Evolutionary conservation across 2,113 vertebrate species (phyloP).

Genomic region (Pachyramphus minor): DNA sequence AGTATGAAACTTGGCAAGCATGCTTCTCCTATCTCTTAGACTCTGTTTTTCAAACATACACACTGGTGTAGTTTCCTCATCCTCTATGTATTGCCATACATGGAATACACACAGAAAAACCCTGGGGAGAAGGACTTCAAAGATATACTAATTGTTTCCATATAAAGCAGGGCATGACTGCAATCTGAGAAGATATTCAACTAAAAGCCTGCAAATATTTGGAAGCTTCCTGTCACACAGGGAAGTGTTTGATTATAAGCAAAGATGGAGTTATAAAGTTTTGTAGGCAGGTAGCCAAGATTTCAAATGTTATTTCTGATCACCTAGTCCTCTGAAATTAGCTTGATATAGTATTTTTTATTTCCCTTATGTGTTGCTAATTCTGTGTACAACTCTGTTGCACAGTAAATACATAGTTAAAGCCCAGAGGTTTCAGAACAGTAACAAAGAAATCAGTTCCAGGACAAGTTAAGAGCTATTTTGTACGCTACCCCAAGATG

Average conservation of each 20-base stretch:
- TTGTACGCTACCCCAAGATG: not conserved
- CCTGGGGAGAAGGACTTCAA: not conserved
- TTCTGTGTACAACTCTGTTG: not conserved
- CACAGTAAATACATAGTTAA: not conserved
- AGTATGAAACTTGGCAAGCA: slow-evolving; percentile 33
- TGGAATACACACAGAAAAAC: not conserved
- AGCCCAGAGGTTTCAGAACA: not conserved
- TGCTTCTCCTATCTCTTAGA: not conserved
- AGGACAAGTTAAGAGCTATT: not conserved
- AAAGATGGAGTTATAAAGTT: not conserved
- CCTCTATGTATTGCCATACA: not conserved
- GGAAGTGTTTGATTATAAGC: slow-evolving; percentile 6
- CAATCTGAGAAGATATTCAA: not conserved
- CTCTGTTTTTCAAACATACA: not conserved
- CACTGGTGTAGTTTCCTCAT: not conserved
- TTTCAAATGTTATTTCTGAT: slow-evolving; percentile 4
- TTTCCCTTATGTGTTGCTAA: not conserved
- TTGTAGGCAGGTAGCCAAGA: not conserved
- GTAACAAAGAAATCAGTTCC: not conserved
- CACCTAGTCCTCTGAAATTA: not conserved
- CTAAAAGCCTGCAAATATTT: not conserved
- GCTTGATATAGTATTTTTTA: not conserved
- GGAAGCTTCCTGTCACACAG: slow-evolving; percentile 24
- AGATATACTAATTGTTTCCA: slow-evolving; percentile 32
- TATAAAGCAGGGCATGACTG: slow-evolving; percentile 15